Evolutionary conservation across 2,797 vertebrate species (phyloP).

Genomic region (Phrynocephalus forsythii): DNA sequence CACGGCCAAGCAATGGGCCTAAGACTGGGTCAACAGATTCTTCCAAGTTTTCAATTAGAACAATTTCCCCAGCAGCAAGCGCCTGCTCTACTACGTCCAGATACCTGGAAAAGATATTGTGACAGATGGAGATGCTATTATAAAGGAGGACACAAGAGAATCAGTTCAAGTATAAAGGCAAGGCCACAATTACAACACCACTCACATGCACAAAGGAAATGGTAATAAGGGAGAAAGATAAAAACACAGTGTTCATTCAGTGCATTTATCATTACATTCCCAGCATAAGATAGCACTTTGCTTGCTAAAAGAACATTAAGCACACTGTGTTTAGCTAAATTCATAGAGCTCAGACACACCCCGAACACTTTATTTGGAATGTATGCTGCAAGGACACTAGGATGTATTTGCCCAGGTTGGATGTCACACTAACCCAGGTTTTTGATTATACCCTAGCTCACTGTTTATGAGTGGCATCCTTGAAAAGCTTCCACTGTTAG

Average conservation of each 20-base stretch:
- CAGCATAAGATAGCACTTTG: not conserved
- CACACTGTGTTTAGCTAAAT: not conserved
- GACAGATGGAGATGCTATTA: not conserved
- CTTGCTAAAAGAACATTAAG: not conserved
- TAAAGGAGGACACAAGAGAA: not conserved
- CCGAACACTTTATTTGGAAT: not conserved
- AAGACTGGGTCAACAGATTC: constrained; percentile 92
- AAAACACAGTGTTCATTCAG: not conserved
- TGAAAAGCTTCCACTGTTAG: not conserved
- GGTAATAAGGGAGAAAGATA: not conserved
- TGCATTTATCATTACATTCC: not conserved
- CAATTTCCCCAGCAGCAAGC: constrained; percentile 85
- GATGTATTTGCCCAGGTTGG: not conserved
- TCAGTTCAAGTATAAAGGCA: not conserved
- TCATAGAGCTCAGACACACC: not conserved
- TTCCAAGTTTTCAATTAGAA: constrained; percentile 94
- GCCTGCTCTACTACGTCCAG: constrained; percentile 88
- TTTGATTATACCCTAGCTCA: not conserved
- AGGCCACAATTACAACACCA: not conserved
- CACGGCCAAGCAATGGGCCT: constrained; percentile 90
- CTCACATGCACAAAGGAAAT: not conserved
- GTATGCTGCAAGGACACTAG: not conserved
- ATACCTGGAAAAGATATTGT: constrained; percentile 79
- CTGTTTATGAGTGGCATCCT: not conserved
- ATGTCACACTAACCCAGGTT: not conserved